Percentiles rank a stretch among this genome's conserved stretches.
Conservation (phyloP, 2,888 invertebrate genomes). For the Apeira syringaria region DNA sequence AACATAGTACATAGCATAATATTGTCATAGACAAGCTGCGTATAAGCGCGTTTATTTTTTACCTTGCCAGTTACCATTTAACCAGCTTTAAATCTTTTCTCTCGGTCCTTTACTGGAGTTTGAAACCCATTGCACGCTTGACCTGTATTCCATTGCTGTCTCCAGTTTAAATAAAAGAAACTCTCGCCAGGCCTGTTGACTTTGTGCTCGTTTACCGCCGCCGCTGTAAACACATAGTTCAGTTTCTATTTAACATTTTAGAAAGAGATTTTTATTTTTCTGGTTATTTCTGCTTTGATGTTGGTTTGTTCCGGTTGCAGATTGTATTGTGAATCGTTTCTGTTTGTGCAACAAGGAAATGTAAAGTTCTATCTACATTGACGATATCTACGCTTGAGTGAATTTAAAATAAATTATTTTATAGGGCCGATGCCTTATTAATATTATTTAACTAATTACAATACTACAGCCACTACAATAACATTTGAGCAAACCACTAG, state of each 20-base stretch:
- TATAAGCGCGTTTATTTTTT: too few species aligned
- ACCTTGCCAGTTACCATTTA: too few species aligned
- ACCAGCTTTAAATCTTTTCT: constrained; percentile 1
- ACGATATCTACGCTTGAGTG: too few species aligned
- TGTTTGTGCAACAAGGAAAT: neutral
- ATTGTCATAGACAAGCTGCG: too few species aligned
- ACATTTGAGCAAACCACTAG: too few species aligned
- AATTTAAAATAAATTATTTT: too few species aligned
- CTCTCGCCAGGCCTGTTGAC: constrained; percentile 34
- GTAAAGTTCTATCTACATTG: too few species aligned
- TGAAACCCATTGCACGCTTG: constrained; percentile 24
- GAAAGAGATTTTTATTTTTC: constrained; percentile 11
- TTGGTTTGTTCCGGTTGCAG: neutral
- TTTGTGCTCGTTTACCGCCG: constrained; percentile 24
- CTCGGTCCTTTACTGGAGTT: neutral
- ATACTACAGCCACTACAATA: too few species aligned
- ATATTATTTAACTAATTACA: too few species aligned
- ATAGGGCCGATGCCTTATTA: too few species aligned
- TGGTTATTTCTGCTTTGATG: neutral
- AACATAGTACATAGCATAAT: too few species aligned
- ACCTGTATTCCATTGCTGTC: constrained; percentile 41
- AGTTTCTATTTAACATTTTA: constrained; percentile 23
- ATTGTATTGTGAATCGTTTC: neutral
- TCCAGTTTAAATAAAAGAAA: constrained; percentile 43
- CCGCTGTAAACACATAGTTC: constrained; percentile 36